Base-by-base conservation (phyloP, 2,113 vertebrate genomes). In the Passer montanus region DNA sequence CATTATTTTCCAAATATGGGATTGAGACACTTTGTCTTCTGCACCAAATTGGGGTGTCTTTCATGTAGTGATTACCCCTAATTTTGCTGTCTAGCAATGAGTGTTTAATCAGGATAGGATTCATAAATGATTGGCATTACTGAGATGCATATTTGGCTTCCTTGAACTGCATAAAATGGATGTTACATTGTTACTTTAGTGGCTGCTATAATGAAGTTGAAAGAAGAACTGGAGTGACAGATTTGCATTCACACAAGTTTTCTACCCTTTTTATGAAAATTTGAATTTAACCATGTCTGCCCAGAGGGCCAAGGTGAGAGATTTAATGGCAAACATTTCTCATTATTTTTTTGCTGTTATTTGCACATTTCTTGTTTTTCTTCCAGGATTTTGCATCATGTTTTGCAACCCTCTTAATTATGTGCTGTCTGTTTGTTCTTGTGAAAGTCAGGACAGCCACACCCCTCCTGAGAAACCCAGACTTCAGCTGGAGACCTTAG, bases 11-110 rank as follows among this genome's bases (percentile, higher is more conserved):
- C n/a, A 88, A 46, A 41, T 75, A 47, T 3, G 52, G 20, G 31
- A 67, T 83, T 67, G 41, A 94, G 94, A 75, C 72, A 19, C 68
- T 76, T 87, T 60, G 79, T 93, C 53, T 77, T 96, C 76, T 94
- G 27, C 52, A 20, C 72, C 50, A 66, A 82, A 35, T 37, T 70
- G 64, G 3, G 8, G 44, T 73, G 55, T 86, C 75, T 95, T 87
- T 86, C 52, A 44, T 89, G 52, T 77, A 68, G 63, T n/a, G 64
- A 81, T 96, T 84, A 81, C n/a, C 68, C 24, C 52, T 86, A 70
- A 77, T 93, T 83, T 82, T 90, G 44, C 63, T 92, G 90, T 84
- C 84, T 80, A 47, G 85, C 50, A 77, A n/a, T 49, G 67, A 52
- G 30, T 27, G 30, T 56, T 95, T 80, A 50, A 73, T 91, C 46